Evolutionary conservation across 2,113 vertebrate genomes (phyloP).

Genomic region (Sterrhoptilus dennistouni): DNA sequence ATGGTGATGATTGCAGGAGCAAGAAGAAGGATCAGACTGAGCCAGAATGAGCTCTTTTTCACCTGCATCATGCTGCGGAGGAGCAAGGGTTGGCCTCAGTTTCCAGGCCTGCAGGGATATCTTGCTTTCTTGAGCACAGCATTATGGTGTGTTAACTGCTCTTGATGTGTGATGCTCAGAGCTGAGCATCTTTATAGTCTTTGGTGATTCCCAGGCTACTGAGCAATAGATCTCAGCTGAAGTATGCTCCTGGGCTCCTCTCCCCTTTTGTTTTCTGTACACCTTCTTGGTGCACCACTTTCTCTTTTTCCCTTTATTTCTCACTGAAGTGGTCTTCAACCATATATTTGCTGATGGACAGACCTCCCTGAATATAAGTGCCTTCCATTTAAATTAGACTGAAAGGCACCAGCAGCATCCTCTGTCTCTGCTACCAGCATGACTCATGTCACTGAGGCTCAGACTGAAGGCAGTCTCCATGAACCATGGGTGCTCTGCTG

Average conservation of each 20-base stretch:
- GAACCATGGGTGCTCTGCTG: not conserved
- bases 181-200: not conserved
- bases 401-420: not conserved
- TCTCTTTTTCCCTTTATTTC: not conserved
- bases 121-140: not conserved
- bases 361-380: not conserved
- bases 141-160: not conserved
- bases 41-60: constrained; percentile 23
- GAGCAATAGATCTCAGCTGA: not conserved
- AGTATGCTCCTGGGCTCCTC: not conserved
- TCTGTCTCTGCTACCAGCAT: not conserved
- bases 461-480: not conserved
- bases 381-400: not conserved
- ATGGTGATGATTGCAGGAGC: constrained; percentile 22
- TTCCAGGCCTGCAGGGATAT: not conserved
- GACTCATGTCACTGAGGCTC: not conserved
- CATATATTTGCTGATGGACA: not conserved
- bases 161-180: not conserved
- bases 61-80: not conserved
- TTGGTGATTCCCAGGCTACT: not conserved
- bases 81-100: not conserved
- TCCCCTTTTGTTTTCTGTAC: not conserved
- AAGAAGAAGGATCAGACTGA: constrained; percentile 20
- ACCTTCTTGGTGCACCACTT: not conserved
- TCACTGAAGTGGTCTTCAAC: not conserved